A percentile compares a stretch with the other conserved stretches of the same genome.
phyloP scores from a whole-genome alignment of 2,797 vertebrate genomes.

The Scleropages formosus region DNA sequence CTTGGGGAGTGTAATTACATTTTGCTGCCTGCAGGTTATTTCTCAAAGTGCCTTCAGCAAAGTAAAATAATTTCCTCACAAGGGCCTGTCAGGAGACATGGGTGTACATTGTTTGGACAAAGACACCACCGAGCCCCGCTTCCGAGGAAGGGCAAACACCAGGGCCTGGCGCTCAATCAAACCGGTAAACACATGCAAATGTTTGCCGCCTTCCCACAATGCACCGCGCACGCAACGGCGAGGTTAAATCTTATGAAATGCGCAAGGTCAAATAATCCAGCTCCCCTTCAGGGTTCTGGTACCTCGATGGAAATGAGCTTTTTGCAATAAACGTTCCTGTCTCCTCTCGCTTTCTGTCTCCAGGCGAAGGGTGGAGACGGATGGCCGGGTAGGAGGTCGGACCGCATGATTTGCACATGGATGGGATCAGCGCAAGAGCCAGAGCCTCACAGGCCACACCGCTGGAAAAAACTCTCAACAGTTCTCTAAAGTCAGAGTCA shows the following conservation, averaged over 20 bases:
- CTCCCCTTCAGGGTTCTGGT: background rate
- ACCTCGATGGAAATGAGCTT: slow-evolving; percentile 8
- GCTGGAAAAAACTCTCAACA: no score
- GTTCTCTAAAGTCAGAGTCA: no score
- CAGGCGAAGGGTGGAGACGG: slow-evolving; percentile 14
- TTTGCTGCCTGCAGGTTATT: slow-evolving; percentile 63
- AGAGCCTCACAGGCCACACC: no score
- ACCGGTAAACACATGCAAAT: background rate
- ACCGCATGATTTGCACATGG: background rate
- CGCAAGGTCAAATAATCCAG: slow-evolving; percentile 21
- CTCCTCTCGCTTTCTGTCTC: background rate
- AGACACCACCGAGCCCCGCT: background rate
- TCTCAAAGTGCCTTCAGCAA: slow-evolving; percentile 67
- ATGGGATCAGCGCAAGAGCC: background rate
- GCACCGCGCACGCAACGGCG: background rate
- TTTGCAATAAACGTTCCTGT: slow-evolving; percentile 11
- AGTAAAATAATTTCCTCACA: slow-evolving; percentile 50
- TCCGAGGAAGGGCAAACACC: background rate
- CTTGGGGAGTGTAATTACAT: slow-evolving; percentile 65
- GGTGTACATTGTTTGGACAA: background rate
- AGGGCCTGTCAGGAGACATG: background rate
- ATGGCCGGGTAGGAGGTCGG: slow-evolving; percentile 12
- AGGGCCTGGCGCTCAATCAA: no score
- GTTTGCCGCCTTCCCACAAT: background rate
- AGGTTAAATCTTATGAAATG: slow-evolving; percentile 12